These are phyloP conservation scores for Triops longicaudatus DNA, from an alignment of 1,140 invertebrate genomes.

Conservation along the genomic window DNA sequence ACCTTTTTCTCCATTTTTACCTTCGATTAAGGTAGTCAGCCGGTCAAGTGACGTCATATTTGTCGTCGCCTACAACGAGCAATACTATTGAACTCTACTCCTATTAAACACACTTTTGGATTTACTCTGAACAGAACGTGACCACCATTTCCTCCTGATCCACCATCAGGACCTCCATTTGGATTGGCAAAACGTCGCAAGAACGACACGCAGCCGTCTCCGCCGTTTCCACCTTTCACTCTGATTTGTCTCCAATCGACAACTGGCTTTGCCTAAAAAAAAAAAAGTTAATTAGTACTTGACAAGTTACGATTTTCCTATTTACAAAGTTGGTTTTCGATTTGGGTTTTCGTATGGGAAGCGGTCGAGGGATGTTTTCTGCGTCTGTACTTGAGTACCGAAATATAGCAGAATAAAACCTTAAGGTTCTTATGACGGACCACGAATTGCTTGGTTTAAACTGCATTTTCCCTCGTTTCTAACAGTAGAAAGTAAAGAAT, in stretches of 20 bases:
- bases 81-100: background rate
- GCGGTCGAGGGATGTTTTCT: background rate
- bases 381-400: background rate
- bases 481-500: background rate
- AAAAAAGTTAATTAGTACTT: background rate
- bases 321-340: constrained; percentile 20
- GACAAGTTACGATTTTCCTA: background rate
- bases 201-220: constrained; percentile 85
- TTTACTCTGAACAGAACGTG: constrained; percentile 80
- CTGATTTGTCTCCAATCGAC: constrained; percentile 44
- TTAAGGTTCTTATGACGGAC: background rate
- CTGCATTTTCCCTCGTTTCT: background rate
- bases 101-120: background rate
- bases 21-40: constrained; percentile 52
- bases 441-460: background rate
- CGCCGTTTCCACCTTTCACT: constrained; percentile 74
- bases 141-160: constrained; percentile 94
- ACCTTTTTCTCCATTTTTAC: constrained; percentile 62
- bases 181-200: constrained; percentile 67
- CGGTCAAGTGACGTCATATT: constrained; percentile 65
- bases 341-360: constrained; percentile 19
- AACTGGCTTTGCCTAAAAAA: constrained; percentile 24
- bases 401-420: background rate
- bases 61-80: constrained; percentile 46
- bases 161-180: constrained; percentile 86